Evolutionary conservation across 1,140 invertebrate species (phyloP).

Genomic region (Drosophila kohkoa): DNA sequence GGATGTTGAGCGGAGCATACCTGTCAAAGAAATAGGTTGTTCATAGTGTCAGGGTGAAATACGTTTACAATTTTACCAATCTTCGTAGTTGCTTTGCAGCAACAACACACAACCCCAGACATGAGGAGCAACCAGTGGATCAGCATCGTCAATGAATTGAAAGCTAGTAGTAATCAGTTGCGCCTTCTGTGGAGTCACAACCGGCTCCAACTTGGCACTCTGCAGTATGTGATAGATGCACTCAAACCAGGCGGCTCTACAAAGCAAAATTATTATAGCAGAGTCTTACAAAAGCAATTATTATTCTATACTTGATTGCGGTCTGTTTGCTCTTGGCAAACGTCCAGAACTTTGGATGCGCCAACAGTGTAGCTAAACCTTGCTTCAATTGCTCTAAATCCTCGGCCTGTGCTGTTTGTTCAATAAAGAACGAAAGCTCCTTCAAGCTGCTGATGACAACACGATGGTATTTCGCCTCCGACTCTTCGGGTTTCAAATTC

Average conservation of each 20-base stretch:
- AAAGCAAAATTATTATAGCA: neutral
- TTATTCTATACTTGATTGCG: slow-evolving; percentile 84
- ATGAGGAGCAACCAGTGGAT: slow-evolving; percentile 88
- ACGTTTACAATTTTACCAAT: slow-evolving; percentile 58
- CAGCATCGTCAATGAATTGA: slow-evolving; percentile 89
- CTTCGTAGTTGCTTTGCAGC: slow-evolving; percentile 64
- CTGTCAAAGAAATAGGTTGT: slow-evolving; percentile 79
- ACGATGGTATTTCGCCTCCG: slow-evolving; percentile 90
- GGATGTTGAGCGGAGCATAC: slow-evolving; percentile 88
- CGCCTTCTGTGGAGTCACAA: slow-evolving; percentile 85
- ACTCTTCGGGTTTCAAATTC: slow-evolving; percentile 87
- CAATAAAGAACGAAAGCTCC: slow-evolving; percentile 88
- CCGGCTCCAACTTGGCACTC: slow-evolving; percentile 84
- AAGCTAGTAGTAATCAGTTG: slow-evolving; percentile 88
- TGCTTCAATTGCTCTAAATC: slow-evolving; percentile 84
- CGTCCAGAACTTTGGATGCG: slow-evolving; percentile 91
- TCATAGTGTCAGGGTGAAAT: too few species aligned
- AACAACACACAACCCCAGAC: slow-evolving; percentile 88
- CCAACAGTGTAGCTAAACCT: slow-evolving; percentile 50
- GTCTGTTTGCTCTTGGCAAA: slow-evolving; percentile 87
- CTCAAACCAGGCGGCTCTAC: slow-evolving; percentile 88
- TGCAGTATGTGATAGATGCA: slow-evolving; percentile 88
- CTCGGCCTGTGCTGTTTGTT: slow-evolving; percentile 86
- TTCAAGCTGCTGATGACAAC: slow-evolving; percentile 89
- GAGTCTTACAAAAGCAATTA: neutral